Percentiles rank a stretch among this genome's conserved stretches.
Evolutionary conservation across 2,888 invertebrate species (phyloP).

Genomic region (Mantis religiosa): DNA sequence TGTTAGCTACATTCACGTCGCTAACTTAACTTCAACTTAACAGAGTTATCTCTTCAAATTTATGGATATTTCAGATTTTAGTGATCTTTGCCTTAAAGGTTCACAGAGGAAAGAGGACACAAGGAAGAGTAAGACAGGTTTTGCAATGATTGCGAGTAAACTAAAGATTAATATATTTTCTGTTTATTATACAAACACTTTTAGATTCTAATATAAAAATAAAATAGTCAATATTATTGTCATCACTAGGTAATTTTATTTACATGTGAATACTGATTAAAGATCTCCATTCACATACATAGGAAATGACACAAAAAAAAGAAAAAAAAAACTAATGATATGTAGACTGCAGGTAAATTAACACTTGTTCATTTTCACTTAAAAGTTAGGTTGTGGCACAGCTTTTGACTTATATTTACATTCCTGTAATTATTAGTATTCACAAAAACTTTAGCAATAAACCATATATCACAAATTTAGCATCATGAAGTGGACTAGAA

Average conservation of each 20-base stretch:
- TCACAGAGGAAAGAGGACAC: background rate
- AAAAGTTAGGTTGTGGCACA: background rate
- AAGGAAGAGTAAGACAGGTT: background rate
- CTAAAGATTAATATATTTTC: background rate
- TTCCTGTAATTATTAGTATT: background rate
- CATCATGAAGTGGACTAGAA: background rate
- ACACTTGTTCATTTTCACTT: background rate
- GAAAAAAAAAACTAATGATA: background rate
- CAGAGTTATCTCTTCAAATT: too few relatives aligned
- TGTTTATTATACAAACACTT: background rate
- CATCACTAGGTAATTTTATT: background rate
- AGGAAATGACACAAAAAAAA: background rate
- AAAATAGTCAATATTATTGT: background rate
- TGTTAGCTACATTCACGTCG: too few relatives aligned
- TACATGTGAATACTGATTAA: background rate
- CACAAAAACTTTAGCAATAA: background rate
- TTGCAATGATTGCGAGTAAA: background rate
- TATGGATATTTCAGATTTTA: too few relatives aligned
- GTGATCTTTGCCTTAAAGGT: too few relatives aligned
- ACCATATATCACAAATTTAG: background rate
- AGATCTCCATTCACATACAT: background rate
- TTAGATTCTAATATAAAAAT: background rate
- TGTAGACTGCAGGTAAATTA: background rate
- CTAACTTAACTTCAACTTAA: too few relatives aligned
- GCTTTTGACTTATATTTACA: background rate